These are phyloP conservation scores for Australoheros facetus DNA, from an alignment of 2,797 vertebrate genomes.

Conservation along the genomic window DNA sequence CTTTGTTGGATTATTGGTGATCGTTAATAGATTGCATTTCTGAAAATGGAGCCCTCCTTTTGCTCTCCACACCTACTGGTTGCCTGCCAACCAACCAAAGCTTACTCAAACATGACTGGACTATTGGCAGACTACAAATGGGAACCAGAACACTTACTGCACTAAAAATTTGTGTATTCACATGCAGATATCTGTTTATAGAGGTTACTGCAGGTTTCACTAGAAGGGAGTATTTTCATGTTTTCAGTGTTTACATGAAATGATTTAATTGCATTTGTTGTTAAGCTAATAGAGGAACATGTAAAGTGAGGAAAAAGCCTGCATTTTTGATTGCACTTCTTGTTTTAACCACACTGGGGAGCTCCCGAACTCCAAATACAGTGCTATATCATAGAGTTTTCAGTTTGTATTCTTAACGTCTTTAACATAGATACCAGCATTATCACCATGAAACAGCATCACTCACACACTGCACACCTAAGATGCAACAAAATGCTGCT, in stretches of 20 bases:
- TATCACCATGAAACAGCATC: background rate
- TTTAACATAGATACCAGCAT: conserved; percentile 18
- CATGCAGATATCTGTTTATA: background rate
- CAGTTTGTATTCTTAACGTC: conserved; percentile 22
- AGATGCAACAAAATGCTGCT: background rate
- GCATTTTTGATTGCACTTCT: conserved; percentile 19
- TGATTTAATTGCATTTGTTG: background rate
- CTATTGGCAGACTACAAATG: background rate
- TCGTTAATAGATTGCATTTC: background rate
- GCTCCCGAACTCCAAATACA: conserved; percentile 64
- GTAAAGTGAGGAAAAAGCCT: no score
- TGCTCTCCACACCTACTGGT: background rate
- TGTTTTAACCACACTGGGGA: conserved; percentile 60
- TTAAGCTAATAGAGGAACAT: background rate
- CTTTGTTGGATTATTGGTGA: background rate
- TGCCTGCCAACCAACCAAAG: background rate
- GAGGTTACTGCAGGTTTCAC: background rate
- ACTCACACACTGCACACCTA: background rate
- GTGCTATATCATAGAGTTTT: background rate
- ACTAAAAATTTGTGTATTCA: background rate
- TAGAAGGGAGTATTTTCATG: background rate
- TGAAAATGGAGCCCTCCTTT: background rate
- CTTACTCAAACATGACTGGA: background rate
- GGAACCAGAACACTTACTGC: background rate
- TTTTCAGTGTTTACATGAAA: background rate